Evolutionary conservation across 2,113 vertebrate genomes (phyloP), one percentile per base, ranked within the genome.

Genomic region (Mesembrinibis cayennensis): DNA sequence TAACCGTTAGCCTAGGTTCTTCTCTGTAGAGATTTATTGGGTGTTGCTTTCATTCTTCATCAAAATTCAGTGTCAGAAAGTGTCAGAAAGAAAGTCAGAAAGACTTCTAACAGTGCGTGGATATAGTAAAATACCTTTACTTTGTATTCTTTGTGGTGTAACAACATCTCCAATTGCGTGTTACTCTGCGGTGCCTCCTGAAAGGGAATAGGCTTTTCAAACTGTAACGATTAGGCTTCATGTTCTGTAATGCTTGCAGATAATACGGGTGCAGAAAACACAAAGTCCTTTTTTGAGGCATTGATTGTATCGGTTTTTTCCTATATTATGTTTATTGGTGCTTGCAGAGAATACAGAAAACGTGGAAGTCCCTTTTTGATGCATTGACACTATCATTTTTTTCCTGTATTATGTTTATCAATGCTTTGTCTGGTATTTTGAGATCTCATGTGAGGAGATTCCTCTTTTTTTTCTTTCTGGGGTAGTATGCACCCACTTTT

Each of bases 381-480:
- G n/a, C n/a, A 16, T 23, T 25, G n/a, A 63, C 1, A 2, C 27
- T 61, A 1, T 36, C 2, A 3, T 20, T 36, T 44, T 42, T 30
- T 50, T 38, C 30, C 63, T 45, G 0, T 21, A 4, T 58, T 36
- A 16, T 2, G 1, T 56, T 87, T 36, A 16, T 76, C 0, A 1
- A 40, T 36, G 21, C 30, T 87, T 56, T 80, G 14, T 55, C 23
- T 7, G 10, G 34, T 44, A 36, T 36, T 82, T 70, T 27, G 27
- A 74, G 40, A 11, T 29, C 20, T 86, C 5, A 9, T 23, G 4
- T 16, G 38, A 81, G 13, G 20, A 47, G 21, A 20, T 23, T 62
- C 69, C 9, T 76, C 10, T 55, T 18, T 30, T 17, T 11, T 13
- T 15, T 14, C 7, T 44, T 26, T 25, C 11, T n/a, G 13, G 66